Conservation (phyloP, 2,113 vertebrate genomes). For the Spheniscus mendiculus region DNA sequence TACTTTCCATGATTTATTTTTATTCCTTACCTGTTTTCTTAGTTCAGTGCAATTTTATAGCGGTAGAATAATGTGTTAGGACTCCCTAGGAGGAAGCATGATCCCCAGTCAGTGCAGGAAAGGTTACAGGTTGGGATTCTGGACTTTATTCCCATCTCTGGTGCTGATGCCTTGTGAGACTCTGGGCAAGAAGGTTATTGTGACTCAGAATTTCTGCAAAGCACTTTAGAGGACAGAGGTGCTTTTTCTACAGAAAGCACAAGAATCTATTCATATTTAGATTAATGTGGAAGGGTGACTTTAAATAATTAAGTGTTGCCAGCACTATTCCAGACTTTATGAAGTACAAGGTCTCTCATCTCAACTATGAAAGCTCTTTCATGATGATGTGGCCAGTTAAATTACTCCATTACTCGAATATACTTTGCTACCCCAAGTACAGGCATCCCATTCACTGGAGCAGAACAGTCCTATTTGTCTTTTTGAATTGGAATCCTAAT, state of each 20-base stretch:
- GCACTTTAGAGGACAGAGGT: background rate
- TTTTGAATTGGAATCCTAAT: background rate
- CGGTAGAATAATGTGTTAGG: background rate
- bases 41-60: background rate
- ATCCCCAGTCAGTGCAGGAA: background rate
- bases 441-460: background rate
- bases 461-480: background rate
- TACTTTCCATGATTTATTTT: background rate
- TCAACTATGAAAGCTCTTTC: background rate
- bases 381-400: background rate
- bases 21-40: background rate
- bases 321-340: background rate
- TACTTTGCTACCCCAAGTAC: background rate
- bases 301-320: slow-evolving; percentile 6
- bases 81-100: background rate
- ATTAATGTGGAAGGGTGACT: background rate
- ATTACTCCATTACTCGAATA: background rate
- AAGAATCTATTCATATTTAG: background rate
- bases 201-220: background rate
- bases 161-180: background rate
- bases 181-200: background rate
- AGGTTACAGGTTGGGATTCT: background rate
- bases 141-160: background rate
- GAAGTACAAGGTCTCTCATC: background rate
- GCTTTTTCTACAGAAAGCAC: background rate